Conservation (phyloP, 2,797 vertebrate genomes). For the Malurus leucopterus region DNA sequence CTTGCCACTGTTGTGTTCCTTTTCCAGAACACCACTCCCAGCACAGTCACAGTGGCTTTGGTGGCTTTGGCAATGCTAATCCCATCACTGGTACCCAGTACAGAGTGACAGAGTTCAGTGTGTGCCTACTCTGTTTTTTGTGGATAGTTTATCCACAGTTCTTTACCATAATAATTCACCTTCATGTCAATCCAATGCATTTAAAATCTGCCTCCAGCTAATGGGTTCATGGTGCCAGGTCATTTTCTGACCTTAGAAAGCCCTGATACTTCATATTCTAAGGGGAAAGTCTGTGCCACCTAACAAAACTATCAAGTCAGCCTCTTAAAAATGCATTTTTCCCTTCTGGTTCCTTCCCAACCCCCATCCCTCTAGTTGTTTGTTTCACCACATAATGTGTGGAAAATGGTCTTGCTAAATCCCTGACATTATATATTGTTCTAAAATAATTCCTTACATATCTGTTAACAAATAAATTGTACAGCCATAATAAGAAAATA, state of each 20-base stretch:
- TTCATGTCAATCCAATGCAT: conserved; percentile 18
- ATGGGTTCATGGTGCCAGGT: background rate
- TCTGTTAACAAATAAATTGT: background rate
- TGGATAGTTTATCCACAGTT: background rate
- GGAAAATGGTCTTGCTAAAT: background rate
- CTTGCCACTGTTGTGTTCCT: background rate
- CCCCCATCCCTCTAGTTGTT: background rate
- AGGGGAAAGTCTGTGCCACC: background rate
- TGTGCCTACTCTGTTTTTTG: background rate
- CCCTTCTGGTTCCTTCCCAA: background rate
- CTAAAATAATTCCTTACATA: background rate
- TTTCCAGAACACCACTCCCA: background rate
- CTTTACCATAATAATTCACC: background rate
- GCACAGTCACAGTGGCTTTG: background rate
- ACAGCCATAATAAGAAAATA: background rate
- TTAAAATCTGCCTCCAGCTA: conserved; percentile 14
- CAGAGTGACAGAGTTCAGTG: background rate
- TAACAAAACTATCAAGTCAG: background rate
- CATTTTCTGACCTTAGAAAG: background rate
- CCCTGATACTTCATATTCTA: background rate
- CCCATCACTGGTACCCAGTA: background rate
- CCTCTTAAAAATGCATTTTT: background rate
- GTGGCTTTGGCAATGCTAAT: background rate
- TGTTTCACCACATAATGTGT: background rate
- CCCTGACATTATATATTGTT: background rate